Base-by-base conservation (phyloP, 64 coral and sea anemone species). In the Actinia equina region DNA sequence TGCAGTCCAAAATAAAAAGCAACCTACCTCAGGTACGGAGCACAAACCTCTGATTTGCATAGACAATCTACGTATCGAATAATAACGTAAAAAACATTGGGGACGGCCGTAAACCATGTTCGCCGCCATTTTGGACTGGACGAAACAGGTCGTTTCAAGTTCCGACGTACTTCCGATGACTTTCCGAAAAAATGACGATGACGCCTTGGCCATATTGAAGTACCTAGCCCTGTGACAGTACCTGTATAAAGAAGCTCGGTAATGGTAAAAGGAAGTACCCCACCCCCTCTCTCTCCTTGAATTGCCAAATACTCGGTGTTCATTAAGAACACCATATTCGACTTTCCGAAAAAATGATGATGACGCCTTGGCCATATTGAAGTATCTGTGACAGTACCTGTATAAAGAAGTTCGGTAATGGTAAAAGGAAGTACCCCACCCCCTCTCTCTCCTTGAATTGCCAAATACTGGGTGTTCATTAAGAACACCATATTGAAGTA, bases 31-130 rank as follows among this genome's bases (percentile, higher is more conserved):
- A 17, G 77, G 77, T 0, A 46, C 41, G 18, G 41, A 79, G 44
- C 77, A 79, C 44, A 79, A 79, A 9, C 77, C 77, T 79, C 77
- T 79, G 41, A 17, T 79, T 79, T 79, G 77, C 17, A 79, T 3
- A 41, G 13, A 46, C 27, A 79, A 41, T 26, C 30, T 41, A 43
- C 77, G 10, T 46, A 44, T 18, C 6, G 41, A 79, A 44, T 43
- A 0, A 79, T 20, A 79, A 41, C 27, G 44, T 5, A 17, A 37
- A 27, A 79, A 43, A 79, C 12, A 79, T 41, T 74, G 22, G 11
- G 62, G 19, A 65, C 62, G 19, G 5, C 62, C 15, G 15, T 23
- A 65, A 23, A 23, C 77, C 44, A 79, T 44, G 44, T 7, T 37
- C 41, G 77, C 77, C 77, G 77, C 77, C 77, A 79, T 79, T 16